These are phyloP conservation scores for Lycia hirtaria DNA, from an alignment of 2,888 invertebrate genomes.

Conservation along the genomic window DNA sequence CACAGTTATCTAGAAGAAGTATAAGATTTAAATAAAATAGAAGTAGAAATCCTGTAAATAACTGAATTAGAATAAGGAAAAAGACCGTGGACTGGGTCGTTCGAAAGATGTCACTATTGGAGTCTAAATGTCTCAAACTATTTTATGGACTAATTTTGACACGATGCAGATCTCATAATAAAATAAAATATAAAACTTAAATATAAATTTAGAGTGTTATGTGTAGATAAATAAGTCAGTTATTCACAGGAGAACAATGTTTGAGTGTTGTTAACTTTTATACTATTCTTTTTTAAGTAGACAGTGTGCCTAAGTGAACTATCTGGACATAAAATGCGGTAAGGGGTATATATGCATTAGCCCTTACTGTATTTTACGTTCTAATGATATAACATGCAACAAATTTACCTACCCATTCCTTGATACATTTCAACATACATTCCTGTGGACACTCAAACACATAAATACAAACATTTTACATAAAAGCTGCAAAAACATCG, in stretches of 20 bases:
- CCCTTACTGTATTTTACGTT: constrained; percentile 19
- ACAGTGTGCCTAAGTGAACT: constrained; percentile 40
- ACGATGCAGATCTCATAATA: constrained; percentile 1
- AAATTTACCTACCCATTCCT: constrained; percentile 70
- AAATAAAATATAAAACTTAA: constrained; percentile 23
- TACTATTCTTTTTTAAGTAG: constrained; percentile 36
- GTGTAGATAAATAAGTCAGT: constrained; percentile 55
- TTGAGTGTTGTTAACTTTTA: constrained; percentile 47
- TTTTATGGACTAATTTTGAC: constrained; percentile 12
- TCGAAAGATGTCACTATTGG: constrained; percentile 6
- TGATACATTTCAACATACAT: constrained; percentile 77
- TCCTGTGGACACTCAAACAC: constrained; percentile 81
- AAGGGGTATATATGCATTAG: background rate
- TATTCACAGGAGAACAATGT: constrained; percentile 73
- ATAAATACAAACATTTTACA: constrained; percentile 58
- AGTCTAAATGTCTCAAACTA: constrained; percentile 11
- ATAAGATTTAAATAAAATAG: constrained; percentile 33
- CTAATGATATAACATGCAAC: constrained; percentile 60
- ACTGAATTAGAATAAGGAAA: constrained; percentile 58
- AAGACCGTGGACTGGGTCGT: constrained; percentile 69
- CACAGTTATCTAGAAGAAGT: constrained; percentile 50
- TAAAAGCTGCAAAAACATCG: constrained; percentile 56
- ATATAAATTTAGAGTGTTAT: constrained; percentile 10
- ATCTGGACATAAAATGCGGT: constrained; percentile 18
- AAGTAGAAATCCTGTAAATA: constrained; percentile 73